Conservation (phyloP, 2,113 vertebrate genomes). For the Pterocles orientalis region DNA sequence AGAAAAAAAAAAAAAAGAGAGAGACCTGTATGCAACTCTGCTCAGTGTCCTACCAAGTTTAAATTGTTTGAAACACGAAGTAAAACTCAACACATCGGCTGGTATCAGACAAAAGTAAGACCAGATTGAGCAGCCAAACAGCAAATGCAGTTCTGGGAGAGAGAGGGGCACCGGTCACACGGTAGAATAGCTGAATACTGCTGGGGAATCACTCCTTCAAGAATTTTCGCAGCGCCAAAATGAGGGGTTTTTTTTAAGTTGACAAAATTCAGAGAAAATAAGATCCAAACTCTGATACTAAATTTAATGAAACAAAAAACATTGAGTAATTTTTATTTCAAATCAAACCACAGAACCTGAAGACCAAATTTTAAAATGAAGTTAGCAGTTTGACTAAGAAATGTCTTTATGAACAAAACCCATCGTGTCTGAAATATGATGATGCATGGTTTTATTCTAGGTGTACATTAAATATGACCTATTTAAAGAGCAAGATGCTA, state of each 20-base stretch:
- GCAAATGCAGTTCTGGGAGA: not conserved
- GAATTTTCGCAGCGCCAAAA: not conserved
- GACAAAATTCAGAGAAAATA: not conserved
- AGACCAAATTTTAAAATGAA: not conserved
- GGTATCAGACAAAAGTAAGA: not conserved
- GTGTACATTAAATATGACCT: not conserved
- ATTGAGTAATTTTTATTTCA: not conserved
- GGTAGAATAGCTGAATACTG: rapidly evolving
- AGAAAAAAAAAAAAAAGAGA: not conserved
- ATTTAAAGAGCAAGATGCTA: not conserved
- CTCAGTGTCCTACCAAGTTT: not conserved
- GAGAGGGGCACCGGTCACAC: not conserved
- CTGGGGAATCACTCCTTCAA: not conserved
- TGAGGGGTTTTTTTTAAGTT: not conserved
- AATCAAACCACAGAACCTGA: not conserved
- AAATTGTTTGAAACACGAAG: not conserved
- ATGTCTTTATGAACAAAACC: not conserved
- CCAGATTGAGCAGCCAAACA: not conserved
- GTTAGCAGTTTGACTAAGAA: not conserved
- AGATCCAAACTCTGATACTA: not conserved
- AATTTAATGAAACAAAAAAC: not conserved
- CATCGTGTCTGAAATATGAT: rapidly evolving
- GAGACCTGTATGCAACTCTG: not conserved
- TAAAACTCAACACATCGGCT: not conserved
- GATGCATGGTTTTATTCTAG: not conserved